phyloP scores from a whole-genome alignment of 2,113 vertebrate genomes.

The Grammomys surdaster region DNA sequence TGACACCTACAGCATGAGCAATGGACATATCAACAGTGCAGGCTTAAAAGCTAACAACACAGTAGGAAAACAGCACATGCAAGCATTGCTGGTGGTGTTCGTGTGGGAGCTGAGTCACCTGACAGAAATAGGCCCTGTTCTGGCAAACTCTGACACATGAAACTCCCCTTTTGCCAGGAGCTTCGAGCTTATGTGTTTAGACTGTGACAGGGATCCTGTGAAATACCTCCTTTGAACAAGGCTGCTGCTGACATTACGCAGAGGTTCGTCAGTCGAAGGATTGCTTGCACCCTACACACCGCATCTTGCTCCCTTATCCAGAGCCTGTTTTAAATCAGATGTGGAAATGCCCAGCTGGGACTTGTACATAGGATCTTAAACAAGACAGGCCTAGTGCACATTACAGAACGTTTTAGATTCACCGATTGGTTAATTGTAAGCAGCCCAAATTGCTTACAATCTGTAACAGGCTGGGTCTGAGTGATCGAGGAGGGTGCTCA shows the following conservation, averaged over 20 bases:
- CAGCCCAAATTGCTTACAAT: background rate
- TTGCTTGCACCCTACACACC: background rate
- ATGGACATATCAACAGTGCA: background rate
- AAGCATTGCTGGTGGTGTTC: constrained; percentile 8
- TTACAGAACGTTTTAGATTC: background rate
- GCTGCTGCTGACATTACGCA: background rate
- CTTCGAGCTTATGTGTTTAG: background rate
- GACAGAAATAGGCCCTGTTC: background rate
- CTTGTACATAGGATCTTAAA: background rate
- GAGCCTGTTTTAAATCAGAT: constrained; percentile 62
- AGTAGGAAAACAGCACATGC: background rate
- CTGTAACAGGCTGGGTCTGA: background rate
- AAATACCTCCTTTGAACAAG: background rate
- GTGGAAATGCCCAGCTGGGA: background rate
- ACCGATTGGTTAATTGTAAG: background rate
- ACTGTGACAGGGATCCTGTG: constrained; percentile 21
- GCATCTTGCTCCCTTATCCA: background rate
- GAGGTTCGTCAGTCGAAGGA: background rate
- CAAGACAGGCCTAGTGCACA: background rate
- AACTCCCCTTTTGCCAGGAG: constrained; percentile 42
- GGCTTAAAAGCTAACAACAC: background rate
- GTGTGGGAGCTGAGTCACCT: constrained; percentile 9
- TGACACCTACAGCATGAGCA: background rate
- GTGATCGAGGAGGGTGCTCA: background rate
- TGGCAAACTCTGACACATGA: background rate